Evolutionary conservation across 2,888 invertebrate genomes (phyloP), one percentile per base, ranked within the genome.

Genomic region (Diachrysia chrysitis): DNA sequence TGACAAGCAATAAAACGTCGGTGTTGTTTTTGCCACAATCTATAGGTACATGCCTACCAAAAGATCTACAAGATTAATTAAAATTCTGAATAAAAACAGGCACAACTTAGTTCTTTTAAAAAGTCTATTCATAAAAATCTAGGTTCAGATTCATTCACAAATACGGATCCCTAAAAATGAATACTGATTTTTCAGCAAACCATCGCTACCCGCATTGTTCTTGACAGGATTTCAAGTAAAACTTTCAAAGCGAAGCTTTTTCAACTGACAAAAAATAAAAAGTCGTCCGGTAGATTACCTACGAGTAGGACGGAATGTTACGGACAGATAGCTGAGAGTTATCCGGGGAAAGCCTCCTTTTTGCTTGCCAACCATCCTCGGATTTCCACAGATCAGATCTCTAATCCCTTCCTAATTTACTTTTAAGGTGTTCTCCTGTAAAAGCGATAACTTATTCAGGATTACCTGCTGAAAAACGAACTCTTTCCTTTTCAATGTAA

Each of bases 361-460:
- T 25, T 5, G 29, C 53, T 55, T 46, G n/a, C 46, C 63, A 63
- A 66, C 60, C 60, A 53, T 66, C 68, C 70, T 66, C 67, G 59
- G 74, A 81, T 83, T 82, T 71, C 63, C 60, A 59, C 76, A 62
- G 78, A 82, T 83, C 82, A 75, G 63, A 70, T 82, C 75, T 75
- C 66, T 78, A 79, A 83, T 83, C 83, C 81, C 42, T 48, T 57
- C 71, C 76, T 83, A 82, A 85, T 83, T 84, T 77, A 83, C 79
- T 80, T 76, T 78, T 75, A 78, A 82, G 76, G 75, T 81, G 76
- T 75, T 70, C 70, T 63, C 56, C 62, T 63, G 63, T 59, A 67
- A 65, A 63, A 58, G 48, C 73, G 62, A 74, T 74, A 76, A 75
- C 75, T 70, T 76, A 81, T 75, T 72, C 66, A 61, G 65, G 61